Conservation (phyloP, 2,888 invertebrate species). For the Therioaphis trifolii region DNA sequence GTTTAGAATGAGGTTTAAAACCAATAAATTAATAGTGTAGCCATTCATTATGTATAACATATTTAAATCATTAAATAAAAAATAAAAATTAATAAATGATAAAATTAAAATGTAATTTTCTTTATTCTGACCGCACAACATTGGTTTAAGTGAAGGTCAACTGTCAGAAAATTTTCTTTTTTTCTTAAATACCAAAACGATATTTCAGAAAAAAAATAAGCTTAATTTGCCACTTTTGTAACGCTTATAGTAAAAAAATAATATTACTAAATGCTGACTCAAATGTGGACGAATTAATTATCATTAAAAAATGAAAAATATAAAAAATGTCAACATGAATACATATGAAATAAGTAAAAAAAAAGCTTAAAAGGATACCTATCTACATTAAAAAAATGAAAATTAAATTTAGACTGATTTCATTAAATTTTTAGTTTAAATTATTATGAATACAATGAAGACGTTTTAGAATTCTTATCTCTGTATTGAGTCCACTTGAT, state of each 20-base stretch:
- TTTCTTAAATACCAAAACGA: constrained; percentile 39
- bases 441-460: too few relatives aligned
- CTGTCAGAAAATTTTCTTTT: constrained; percentile 53
- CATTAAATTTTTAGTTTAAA: too few relatives aligned
- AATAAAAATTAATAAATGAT: not conserved
- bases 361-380: too few relatives aligned
- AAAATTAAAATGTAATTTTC: constrained; percentile 51
- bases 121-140: constrained; percentile 45
- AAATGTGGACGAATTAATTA: constrained; percentile 52
- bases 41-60: too few relatives aligned
- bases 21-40: too few relatives aligned
- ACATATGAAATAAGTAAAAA: too few relatives aligned
- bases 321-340: too few relatives aligned
- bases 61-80: not conserved
- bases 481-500: too few relatives aligned
- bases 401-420: too few relatives aligned
- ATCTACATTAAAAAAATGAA: too few relatives aligned
- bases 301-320: not conserved
- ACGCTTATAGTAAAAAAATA: constrained; percentile 51
- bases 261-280: constrained; percentile 56
- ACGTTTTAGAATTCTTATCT: too few relatives aligned
- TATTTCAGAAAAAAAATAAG: constrained; percentile 19
- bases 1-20: too few relatives aligned
- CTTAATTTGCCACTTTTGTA: constrained; percentile 59
- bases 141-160: constrained; percentile 4